Percentiles rank a stretch among this genome's conserved stretches.
phyloP scores from a whole-genome alignment of 1,140 invertebrate species.

The Phymastichus coffea region DNA sequence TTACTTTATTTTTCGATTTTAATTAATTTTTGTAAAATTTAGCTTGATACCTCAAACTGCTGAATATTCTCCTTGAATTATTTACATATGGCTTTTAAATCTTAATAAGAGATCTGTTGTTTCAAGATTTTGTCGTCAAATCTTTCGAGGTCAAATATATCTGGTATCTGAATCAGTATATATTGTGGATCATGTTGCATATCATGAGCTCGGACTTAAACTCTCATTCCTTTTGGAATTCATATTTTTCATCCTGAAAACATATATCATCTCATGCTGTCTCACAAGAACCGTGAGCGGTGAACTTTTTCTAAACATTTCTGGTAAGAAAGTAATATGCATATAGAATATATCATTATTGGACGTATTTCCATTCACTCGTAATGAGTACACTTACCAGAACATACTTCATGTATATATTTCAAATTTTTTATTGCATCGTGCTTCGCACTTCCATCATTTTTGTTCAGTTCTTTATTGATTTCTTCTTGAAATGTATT shows the following conservation, averaged over 20 bases:
- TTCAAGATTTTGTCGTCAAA: constrained; percentile 57
- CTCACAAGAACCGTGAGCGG: constrained; percentile 42
- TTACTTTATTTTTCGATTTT: too few relatives aligned
- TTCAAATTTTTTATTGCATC: constrained; percentile 37
- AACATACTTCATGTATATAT: constrained; percentile 41
- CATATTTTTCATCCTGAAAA: constrained; percentile 42
- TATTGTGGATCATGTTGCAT: constrained; percentile 58
- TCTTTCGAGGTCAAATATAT: constrained; percentile 66
- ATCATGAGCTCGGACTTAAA: constrained; percentile 60
- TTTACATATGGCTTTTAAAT: constrained; percentile 44
- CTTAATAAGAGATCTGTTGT: constrained; percentile 53
- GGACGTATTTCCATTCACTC: not conserved
- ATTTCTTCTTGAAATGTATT: constrained; percentile 57
- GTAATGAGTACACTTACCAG: constrained; percentile 27
- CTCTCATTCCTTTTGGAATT: constrained; percentile 54
- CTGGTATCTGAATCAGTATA: constrained; percentile 59
- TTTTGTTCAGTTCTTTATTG: constrained; percentile 29
- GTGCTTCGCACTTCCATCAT: constrained; percentile 34
- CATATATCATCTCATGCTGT: constrained; percentile 38
- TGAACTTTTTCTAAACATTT: constrained; percentile 54
- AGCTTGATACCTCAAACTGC: constrained; percentile 36
- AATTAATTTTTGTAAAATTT: constrained; percentile 33
- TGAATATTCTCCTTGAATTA: constrained; percentile 30
- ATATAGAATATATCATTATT: constrained; percentile 1
- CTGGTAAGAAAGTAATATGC: constrained; percentile 33